These are phyloP conservation scores for Isaurus tuberculatus DNA, from an alignment of 92 coral and sea anemone genomes.

Conservation along the genomic window DNA sequence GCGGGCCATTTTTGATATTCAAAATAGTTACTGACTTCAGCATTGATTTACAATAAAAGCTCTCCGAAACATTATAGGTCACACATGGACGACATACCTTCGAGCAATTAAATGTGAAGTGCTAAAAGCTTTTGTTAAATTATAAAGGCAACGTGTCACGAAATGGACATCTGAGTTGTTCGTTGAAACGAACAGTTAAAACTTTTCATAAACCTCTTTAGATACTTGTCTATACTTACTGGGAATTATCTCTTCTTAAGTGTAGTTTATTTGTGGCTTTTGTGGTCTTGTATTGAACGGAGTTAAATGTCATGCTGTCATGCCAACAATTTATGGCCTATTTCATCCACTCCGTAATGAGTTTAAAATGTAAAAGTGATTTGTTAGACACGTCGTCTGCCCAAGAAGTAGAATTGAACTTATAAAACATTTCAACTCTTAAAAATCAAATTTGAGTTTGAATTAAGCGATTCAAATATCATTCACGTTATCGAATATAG, in stretches of 20 bases:
- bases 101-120: not conserved
- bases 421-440: not conserved
- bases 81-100: too few relatives aligned
- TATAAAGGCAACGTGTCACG: slow-evolving; percentile 4
- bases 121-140: slow-evolving; percentile 8
- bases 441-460: not conserved
- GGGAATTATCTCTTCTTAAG: not conserved
- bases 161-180: not conserved
- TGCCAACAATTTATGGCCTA: too few relatives aligned
- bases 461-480: not conserved
- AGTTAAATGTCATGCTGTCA: not conserved
- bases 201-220: not conserved
- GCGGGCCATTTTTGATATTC: not conserved
- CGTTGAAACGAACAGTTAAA: not conserved
- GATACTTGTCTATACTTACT: too few relatives aligned
- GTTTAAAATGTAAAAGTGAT: not conserved
- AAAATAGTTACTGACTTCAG: too few relatives aligned
- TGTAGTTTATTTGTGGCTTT: slow-evolving; percentile 1
- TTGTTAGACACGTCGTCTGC: not conserved
- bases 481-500: not conserved
- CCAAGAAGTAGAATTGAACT: not conserved
- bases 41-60: too few relatives aligned
- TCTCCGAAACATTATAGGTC: too few relatives aligned
- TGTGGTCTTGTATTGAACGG: slow-evolving; percentile 16
- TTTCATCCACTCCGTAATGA: too few relatives aligned